Conservation (phyloP, 2,888 invertebrate genomes). For the Vanessa cardui region DNA sequence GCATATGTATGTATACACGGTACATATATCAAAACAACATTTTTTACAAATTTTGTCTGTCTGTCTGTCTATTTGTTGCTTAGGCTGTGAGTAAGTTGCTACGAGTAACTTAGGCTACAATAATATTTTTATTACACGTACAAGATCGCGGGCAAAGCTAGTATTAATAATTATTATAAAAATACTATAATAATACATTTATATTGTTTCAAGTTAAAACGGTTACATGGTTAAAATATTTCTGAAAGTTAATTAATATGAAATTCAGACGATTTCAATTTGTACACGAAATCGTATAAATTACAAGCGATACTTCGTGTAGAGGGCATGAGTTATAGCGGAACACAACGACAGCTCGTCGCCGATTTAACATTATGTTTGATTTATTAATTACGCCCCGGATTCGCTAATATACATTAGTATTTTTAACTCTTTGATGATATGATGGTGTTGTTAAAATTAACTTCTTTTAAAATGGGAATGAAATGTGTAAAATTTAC, state of each 20-base stretch:
- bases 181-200: too few relatives aligned
- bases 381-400: conserved; percentile 17
- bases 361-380: conserved; percentile 14
- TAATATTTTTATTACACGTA: too few relatives aligned
- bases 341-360: conserved; percentile 31
- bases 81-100: too few relatives aligned
- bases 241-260: neutral
- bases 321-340: conserved; percentile 31
- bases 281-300: conserved; percentile 4
- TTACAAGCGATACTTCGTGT: conserved; percentile 2
- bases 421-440: conserved; percentile 3
- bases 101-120: too few relatives aligned
- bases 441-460: neutral
- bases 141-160: too few relatives aligned
- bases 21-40: too few relatives aligned
- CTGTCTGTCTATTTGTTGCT: too few relatives aligned
- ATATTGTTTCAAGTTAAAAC: neutral
- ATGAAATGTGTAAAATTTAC: neutral
- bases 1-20: too few relatives aligned
- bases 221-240: neutral
- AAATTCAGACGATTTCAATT: neutral
- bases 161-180: too few relatives aligned
- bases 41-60: too few relatives aligned
- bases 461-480: neutral
- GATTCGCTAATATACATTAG: neutral